Evolutionary conservation across 2,888 invertebrate species (phyloP), one percentile per base, ranked within the genome.

Genomic region (Sarcophaga rosellei): DNA sequence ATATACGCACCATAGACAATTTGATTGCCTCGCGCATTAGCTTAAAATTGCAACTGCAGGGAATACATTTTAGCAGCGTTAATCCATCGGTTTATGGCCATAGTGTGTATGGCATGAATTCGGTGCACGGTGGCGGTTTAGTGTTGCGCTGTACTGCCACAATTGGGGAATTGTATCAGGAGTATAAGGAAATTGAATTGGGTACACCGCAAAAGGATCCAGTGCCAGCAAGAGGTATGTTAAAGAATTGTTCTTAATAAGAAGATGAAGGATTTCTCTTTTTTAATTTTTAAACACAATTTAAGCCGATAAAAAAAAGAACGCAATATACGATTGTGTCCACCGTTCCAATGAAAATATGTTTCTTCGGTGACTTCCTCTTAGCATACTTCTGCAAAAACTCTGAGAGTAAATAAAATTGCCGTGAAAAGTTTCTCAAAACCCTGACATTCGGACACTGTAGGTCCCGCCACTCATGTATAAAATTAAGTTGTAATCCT

Each of bases 161-260:
- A 89, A 94, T 97, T 88, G 95, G 95, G 80, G 95, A 95, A 62
- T 94, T 96, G 84, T 97, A 96, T 94, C 95, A 95, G 89, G 94
- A 95, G 92, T 95, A 95, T 81, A 95, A 95, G 77, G 96, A 95
- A 90, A 93, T 96, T 88, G 95, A 96, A 91, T 95, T 96, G 90
- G 95, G 95, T 85, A 95, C 95, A 82, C 95, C 95, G 83, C 95
- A 95, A 70, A 95, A 96, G 79, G 96, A 97, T 93, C 97, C 97
- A 6, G 94, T 96, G 89, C 97, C 97, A 23, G 96, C 96, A 92
- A 95, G 96, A 94, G 96, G 97, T 96, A 92, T 94, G 89, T 88
- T 66, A 21, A 45, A 10, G 8, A 35, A 44, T 6, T 15, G 17
- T 20, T 12, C 0, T 23, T 63, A 21, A 12, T 4, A 21, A 63